Evolutionary conservation across 2,888 invertebrate genomes (phyloP).

Genomic region (Podabrus alpinus): DNA sequence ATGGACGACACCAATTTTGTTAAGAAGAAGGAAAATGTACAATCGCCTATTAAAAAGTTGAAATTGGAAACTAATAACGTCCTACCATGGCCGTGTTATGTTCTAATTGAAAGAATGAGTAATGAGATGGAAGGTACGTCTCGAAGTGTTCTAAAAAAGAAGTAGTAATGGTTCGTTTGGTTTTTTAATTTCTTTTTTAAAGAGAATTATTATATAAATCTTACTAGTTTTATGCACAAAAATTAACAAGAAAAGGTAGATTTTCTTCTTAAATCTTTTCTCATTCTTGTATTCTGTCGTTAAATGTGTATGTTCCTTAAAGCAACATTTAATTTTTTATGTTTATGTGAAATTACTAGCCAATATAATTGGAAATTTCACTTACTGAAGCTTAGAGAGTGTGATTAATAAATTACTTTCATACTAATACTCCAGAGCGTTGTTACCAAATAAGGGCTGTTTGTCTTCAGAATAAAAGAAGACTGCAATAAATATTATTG

Average conservation of each 20-base stretch:
- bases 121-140: neutral
- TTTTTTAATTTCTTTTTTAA: neutral
- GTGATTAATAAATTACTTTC: neutral
- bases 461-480: neutral
- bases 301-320: neutral
- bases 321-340: neutral
- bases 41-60: neutral
- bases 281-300: neutral
- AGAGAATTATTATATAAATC: too few relatives aligned
- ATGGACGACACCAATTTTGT: too few relatives aligned
- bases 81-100: neutral
- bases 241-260: neutral
- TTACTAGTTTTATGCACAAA: neutral
- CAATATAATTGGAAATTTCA: neutral
- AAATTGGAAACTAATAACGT: neutral
- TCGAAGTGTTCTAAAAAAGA: neutral
- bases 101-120: neutral
- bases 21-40: neutral
- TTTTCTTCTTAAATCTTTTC: neutral
- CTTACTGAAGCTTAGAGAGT: neutral
- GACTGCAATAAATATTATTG: neutral
- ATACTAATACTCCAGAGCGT: neutral
- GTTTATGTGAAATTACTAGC: neutral
- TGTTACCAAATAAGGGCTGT: neutral
- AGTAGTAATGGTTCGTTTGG: neutral